Evolutionary conservation across 1,140 invertebrate genomes (phyloP).

Genomic region (Seison nebaliae): DNA sequence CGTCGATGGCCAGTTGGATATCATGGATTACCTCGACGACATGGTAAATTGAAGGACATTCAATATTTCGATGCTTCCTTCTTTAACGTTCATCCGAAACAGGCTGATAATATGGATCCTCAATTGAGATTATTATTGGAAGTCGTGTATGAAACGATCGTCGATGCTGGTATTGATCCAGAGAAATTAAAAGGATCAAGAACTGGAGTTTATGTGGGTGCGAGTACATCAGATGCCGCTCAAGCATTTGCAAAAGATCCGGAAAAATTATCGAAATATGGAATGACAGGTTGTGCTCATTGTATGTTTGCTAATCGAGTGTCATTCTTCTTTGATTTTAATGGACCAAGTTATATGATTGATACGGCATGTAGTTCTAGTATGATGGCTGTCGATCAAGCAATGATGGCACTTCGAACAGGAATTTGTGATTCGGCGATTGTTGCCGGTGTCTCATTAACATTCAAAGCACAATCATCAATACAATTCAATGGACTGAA

Average conservation of each 20-base stretch:
- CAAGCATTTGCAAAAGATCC: slow-evolving; percentile 39
- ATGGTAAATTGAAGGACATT: slow-evolving; percentile 64
- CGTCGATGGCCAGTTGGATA: slow-evolving; percentile 46
- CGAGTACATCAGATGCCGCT: slow-evolving; percentile 53
- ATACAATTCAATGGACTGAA: slow-evolving; percentile 67
- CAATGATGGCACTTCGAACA: slow-evolving; percentile 45
- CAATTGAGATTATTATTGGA: slow-evolving; percentile 67
- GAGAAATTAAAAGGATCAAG: slow-evolving; percentile 45
- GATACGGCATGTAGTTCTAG: slow-evolving; percentile 87
- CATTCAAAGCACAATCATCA: slow-evolving; percentile 56
- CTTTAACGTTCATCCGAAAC: slow-evolving; percentile 67
- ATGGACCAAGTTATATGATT: slow-evolving; percentile 59
- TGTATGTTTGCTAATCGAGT: slow-evolving; percentile 87
- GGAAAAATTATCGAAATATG: slow-evolving; percentile 53
- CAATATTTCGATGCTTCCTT: slow-evolving; percentile 63
- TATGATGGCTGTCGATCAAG: slow-evolving; percentile 57
- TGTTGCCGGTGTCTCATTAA: slow-evolving; percentile 55
- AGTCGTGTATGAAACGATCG: slow-evolving; percentile 65
- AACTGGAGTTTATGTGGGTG: slow-evolving; percentile 68
- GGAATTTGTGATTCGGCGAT: slow-evolving; percentile 71
- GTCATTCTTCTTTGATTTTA: slow-evolving; percentile 75
- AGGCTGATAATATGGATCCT: slow-evolving; percentile 78
- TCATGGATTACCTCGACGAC: slow-evolving; percentile 50
- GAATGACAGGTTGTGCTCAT: slow-evolving; percentile 58
- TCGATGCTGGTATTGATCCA: slow-evolving; percentile 70